Evolutionary conservation across 2,797 vertebrate species (phyloP).

Genomic region (Fistularia tabacaria): DNA sequence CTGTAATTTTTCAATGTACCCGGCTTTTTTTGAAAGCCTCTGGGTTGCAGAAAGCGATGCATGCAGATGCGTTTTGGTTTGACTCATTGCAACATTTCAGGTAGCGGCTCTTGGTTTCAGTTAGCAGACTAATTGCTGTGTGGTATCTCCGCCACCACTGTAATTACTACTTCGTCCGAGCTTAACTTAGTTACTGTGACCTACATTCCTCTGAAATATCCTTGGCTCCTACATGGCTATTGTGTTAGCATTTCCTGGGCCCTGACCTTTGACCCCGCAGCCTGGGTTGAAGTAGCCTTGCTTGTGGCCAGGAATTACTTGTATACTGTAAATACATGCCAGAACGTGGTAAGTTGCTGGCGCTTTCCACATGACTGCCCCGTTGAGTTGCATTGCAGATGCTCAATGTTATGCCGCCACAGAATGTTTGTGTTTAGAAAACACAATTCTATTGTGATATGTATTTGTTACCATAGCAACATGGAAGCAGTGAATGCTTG

Average conservation of each 20-base stretch:
- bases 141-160: constrained; percentile 52
- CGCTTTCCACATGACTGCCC: constrained; percentile 59
- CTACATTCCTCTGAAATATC: constrained; percentile 69
- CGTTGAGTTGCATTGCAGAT: constrained; percentile 62
- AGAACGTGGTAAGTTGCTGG: constrained; percentile 66
- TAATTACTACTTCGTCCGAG: constrained; percentile 59
- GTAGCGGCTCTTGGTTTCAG: constrained; percentile 31
- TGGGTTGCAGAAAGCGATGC: too few species aligned
- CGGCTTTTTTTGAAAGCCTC: too few species aligned
- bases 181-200: constrained; percentile 74
- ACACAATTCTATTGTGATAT: too few species aligned
- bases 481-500: too few species aligned
- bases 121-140: constrained; percentile 57
- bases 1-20: too few species aligned
- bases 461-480: too few species aligned
- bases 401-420: too few species aligned
- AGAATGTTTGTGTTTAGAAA: too few species aligned
- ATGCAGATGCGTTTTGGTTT: too few species aligned
- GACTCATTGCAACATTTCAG: neutral
- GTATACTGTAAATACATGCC: constrained; percentile 65
- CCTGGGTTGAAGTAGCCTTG: constrained; percentile 31
- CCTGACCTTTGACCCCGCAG: constrained; percentile 54
- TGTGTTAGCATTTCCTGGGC: constrained; percentile 65
- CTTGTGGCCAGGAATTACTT: constrained; percentile 61
- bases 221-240: constrained; percentile 47